Base-by-base conservation (phyloP, 2,113 vertebrate species). In the Pterocles gutturalis region DNA sequence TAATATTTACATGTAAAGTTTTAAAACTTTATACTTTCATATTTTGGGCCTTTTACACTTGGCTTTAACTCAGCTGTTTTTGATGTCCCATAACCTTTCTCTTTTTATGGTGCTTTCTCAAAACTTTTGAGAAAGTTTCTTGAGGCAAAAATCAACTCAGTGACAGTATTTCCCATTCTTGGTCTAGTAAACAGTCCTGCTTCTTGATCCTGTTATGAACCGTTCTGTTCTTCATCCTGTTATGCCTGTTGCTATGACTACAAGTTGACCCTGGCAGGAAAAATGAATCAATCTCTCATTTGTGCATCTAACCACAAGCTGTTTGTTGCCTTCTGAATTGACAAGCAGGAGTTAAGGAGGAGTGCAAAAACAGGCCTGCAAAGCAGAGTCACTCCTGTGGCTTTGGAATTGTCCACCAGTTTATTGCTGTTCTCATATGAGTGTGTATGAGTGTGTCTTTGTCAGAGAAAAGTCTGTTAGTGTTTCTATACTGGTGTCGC, bases 221-320 rank as follows among this genome's bases (percentile, higher is more conserved):
- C 5, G 5, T 95, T 94, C 89, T 78, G 72, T 92, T 95, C 94
- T 93, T 91, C 84, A 94, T 96, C 94, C 91, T 96, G 83, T 96
- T 96, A 25, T 87, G 91, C 91, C 65, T 85, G 87, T 96, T 96
- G 85, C 96, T 90, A 96, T 93, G 90, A 66, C 93, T 94, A n/a
- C 94, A 64, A 24, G 71, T 89, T 96, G 93, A 97, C 95, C 93
- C 84, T 86, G 88, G 65, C 82, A 88, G 81, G 75, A 90, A 53
- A 95, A 91, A 82, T 73, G 58, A 88, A 91, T 97, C 93, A 89
- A 71, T 94, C 85, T 85, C 70, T 86, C 36, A 45, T 96, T 96
- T 93, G 78, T 93, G 49, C 81, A 80, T 96, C 78, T 96, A 46
- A 65, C 45, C 51, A 58, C 38, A 89, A 91, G 73, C 94, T 72